A percentile compares a stretch with the other conserved stretches of the same genome.
phyloP scores from a whole-genome alignment of 2,888 invertebrate species.

The Phengaris alcon region DNA sequence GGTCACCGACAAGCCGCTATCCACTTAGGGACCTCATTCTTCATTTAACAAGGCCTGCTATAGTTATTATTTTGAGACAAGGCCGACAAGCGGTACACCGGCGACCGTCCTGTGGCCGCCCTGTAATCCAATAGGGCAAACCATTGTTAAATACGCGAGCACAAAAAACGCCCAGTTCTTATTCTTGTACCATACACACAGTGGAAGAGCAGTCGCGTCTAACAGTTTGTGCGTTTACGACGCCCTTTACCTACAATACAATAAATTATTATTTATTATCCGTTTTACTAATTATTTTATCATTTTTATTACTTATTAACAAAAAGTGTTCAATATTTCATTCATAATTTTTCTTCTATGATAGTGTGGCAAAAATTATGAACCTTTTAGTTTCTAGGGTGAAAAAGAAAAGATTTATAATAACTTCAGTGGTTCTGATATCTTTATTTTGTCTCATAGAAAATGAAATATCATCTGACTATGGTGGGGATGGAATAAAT shows the following conservation, averaged over 20 bases:
- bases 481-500: conserved; percentile 30
- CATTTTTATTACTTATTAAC: background rate
- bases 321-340: background rate
- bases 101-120: too few species aligned
- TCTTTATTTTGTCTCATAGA: background rate
- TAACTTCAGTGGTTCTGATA: background rate
- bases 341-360: background rate
- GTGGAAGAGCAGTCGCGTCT: background rate
- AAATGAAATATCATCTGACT: background rate
- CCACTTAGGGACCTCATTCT: too few species aligned
- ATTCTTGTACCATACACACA: background rate
- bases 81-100: too few species aligned
- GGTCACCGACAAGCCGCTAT: too few species aligned
- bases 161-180: background rate
- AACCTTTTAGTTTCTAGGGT: background rate
- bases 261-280: background rate
- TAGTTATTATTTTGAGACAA: too few species aligned
- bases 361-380: background rate
- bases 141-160: background rate
- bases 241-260: background rate
- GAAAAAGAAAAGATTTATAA: background rate
- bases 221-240: background rate
- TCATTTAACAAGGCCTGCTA: too few species aligned
- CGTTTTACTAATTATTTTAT: background rate
- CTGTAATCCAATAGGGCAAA: too few species aligned